These are phyloP conservation scores for Eupithecia subumbrata DNA, from an alignment of 2,888 invertebrate genomes.

Conservation along the genomic window DNA sequence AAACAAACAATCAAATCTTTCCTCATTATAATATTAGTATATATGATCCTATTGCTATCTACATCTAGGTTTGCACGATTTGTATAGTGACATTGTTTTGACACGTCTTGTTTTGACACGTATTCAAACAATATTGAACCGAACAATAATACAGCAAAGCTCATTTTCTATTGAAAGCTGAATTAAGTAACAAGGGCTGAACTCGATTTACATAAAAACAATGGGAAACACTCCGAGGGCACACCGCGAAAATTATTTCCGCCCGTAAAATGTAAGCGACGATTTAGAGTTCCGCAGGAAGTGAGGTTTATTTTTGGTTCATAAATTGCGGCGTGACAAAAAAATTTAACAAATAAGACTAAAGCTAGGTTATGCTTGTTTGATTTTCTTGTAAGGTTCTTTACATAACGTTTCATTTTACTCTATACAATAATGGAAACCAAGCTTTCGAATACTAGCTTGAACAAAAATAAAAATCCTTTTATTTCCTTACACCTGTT, in stretches of 20 bases:
- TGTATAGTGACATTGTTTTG: background rate
- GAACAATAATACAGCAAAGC: conserved; percentile 7
- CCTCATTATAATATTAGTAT: too few relatives aligned
- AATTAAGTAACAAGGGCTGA: conserved; percentile 22
- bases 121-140: conserved; percentile 10
- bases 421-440: too few relatives aligned
- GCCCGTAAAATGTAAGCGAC: conserved; percentile 43
- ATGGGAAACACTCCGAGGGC: conserved; percentile 43
- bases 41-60: too few relatives aligned
- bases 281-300: conserved; percentile 39
- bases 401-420: too few relatives aligned
- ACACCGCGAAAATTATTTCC: conserved; percentile 49
- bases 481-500: too few relatives aligned
- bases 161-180: conserved; percentile 4
- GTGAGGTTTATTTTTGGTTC: conserved; percentile 20
- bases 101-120: background rate
- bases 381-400: too few relatives aligned
- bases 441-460: too few relatives aligned
- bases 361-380: too few relatives aligned
- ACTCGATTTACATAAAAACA: conserved; percentile 47
- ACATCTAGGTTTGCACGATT: background rate
- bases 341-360: background rate
- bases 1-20: too few relatives aligned
- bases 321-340: background rate
- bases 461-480: too few relatives aligned